Evolutionary conservation across 2,113 vertebrate genomes (phyloP).

Genomic region (Noctilio leporinus): DNA sequence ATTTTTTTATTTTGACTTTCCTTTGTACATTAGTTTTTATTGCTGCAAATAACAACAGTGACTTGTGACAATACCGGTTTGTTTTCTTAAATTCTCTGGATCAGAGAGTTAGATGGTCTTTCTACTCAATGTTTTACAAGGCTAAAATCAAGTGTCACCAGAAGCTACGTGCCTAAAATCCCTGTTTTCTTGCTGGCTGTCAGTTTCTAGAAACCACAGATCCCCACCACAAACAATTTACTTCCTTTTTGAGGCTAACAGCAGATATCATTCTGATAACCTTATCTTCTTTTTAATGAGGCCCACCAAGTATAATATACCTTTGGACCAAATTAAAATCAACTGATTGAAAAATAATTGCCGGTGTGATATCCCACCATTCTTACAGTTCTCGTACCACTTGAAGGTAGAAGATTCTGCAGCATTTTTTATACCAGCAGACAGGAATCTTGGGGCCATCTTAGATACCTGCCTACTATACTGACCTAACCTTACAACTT

Average conservation of each 20-base stretch:
- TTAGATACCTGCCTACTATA: neutral
- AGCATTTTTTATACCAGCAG: neutral
- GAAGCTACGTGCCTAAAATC: neutral
- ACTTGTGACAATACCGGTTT: neutral
- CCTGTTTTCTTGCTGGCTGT: neutral
- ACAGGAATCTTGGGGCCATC: neutral
- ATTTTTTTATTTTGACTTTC: no score
- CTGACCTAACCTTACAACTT: neutral
- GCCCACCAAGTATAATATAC: no score
- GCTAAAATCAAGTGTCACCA: neutral
- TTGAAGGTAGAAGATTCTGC: neutral
- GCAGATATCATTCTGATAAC: neutral
- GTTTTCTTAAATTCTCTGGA: neutral
- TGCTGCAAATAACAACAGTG: neutral
- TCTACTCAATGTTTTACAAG: neutral
- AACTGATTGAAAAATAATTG: neutral
- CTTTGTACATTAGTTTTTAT: neutral
- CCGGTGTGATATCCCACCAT: neutral
- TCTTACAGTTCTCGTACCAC: neutral
- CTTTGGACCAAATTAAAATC: no score
- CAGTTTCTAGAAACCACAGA: neutral
- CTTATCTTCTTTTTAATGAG: neutral
- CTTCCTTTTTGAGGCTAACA: neutral
- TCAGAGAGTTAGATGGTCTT: neutral
- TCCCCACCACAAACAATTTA: neutral